Evolutionary conservation across 2,888 invertebrate species (phyloP).

Genomic region (Blomia tropicalis): DNA sequence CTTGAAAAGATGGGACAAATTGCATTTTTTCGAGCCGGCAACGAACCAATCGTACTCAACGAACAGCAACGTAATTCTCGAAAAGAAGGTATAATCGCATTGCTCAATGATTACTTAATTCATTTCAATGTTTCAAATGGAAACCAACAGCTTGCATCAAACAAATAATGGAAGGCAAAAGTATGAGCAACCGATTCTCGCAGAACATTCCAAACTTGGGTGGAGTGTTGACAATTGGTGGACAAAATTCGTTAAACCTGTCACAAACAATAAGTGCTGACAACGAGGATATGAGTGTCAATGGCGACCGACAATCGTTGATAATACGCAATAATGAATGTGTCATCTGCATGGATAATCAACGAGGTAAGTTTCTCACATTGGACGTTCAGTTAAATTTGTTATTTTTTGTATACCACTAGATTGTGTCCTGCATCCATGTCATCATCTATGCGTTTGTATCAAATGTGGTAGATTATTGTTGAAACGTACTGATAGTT

Average conservation of each 20-base stretch:
- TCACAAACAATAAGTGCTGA: too few relatives aligned
- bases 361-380: conserved; percentile 28
- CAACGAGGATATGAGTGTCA: conserved; percentile 16
- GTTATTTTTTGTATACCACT: background rate
- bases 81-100: conserved; percentile 33
- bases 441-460: conserved; percentile 40
- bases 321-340: conserved; percentile 36
- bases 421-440: conserved; percentile 39
- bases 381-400: background rate
- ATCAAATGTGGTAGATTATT: conserved; percentile 37
- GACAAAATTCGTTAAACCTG: conserved; percentile 4
- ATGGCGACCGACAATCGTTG: conserved; percentile 20
- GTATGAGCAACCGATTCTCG: conserved; percentile 21
- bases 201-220: conserved; percentile 25
- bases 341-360: conserved; percentile 39
- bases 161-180: conserved; percentile 22
- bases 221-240: background rate
- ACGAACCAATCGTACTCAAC: conserved; percentile 37
- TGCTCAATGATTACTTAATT: background rate
- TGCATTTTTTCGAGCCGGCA: conserved; percentile 38
- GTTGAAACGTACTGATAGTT: conserved; percentile 36
- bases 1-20: conserved; percentile 39
- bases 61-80: conserved; percentile 38
- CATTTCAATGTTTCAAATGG: background rate
- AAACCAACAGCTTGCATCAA: conserved; percentile 23